These are phyloP conservation scores for Nyctibius bracteatus DNA, from an alignment of 2,113 vertebrate genomes.

Conservation along the genomic window DNA sequence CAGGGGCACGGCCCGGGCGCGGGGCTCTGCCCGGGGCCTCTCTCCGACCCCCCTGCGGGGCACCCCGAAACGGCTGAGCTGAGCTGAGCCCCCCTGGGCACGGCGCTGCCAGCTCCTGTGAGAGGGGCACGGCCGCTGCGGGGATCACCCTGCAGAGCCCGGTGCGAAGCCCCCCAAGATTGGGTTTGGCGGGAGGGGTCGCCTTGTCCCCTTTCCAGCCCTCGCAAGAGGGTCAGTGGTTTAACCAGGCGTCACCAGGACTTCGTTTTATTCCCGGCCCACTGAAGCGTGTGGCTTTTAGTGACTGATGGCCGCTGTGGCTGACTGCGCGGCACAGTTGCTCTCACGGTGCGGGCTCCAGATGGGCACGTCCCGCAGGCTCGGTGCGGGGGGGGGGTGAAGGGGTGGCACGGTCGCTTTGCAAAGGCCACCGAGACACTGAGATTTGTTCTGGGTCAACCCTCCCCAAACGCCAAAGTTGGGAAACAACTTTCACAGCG, in stretches of 20 bases:
- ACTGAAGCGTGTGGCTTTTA: slow-evolving; percentile 44
- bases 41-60: no score
- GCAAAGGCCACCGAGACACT: slow-evolving; percentile 36
- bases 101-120: neutral
- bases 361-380: slow-evolving; percentile 54
- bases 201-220: neutral
- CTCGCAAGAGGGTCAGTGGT: slow-evolving; percentile 34
- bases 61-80: neutral
- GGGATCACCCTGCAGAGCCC: neutral
- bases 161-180: neutral
- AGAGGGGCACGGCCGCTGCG: neutral
- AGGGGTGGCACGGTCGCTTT: neutral
- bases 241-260: slow-evolving; percentile 57
- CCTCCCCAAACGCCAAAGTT: slow-evolving; percentile 28
- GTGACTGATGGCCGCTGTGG: slow-evolving; percentile 44
- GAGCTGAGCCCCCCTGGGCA: neutral
- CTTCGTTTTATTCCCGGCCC: slow-evolving; percentile 41
- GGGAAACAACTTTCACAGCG: slow-evolving; percentile 19
- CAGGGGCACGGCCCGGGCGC: no score
- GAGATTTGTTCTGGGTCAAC: slow-evolving; percentile 40
- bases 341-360: slow-evolving; percentile 47
- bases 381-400: neutral
- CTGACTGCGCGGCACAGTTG: slow-evolving; percentile 15
- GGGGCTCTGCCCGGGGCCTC: neutral
- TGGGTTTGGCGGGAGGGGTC: neutral